A percentile compares a stretch with the other conserved stretches of the same genome.
Evolutionary conservation across 1,140 invertebrate species (phyloP).

Genomic region (Apis laboriosa): DNA sequence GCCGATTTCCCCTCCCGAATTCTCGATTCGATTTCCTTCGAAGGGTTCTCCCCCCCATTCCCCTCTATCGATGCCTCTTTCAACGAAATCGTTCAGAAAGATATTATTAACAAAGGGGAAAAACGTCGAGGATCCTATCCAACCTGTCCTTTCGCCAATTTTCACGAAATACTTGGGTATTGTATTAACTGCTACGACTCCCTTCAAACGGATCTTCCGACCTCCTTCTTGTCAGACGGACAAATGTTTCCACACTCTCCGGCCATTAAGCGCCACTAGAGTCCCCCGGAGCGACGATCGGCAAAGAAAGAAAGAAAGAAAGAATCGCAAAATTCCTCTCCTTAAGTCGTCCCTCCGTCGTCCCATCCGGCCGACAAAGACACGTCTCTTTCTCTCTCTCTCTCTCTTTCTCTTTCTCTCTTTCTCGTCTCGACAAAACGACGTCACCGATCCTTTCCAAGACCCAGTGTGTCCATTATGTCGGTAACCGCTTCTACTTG

Average conservation of each 20-base stretch:
- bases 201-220: background rate
- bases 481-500: conserved; percentile 30
- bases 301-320: background rate
- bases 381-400: background rate
- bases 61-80: conserved; percentile 17
- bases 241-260: conserved; percentile 29
- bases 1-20: conserved; percentile 31
- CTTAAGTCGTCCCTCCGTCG: conserved; percentile 3
- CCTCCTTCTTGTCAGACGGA: background rate
- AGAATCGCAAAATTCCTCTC: conserved; percentile 1
- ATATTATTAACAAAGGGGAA: background rate
- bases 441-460: conserved; percentile 18
- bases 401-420: too few species aligned
- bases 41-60: background rate
- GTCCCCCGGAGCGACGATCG: background rate
- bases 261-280: conserved; percentile 10
- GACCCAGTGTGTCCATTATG: conserved; percentile 32
- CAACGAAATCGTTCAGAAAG: background rate
- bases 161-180: background rate
- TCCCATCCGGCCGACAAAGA: conserved; percentile 26
- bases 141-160: background rate
- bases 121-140: background rate
- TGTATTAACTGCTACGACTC: background rate
- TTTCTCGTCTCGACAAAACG: conserved; percentile 41
- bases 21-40: conserved; percentile 49